Base-by-base conservation (phyloP, 2,888 invertebrate species). In the Alsophila aescularia region DNA sequence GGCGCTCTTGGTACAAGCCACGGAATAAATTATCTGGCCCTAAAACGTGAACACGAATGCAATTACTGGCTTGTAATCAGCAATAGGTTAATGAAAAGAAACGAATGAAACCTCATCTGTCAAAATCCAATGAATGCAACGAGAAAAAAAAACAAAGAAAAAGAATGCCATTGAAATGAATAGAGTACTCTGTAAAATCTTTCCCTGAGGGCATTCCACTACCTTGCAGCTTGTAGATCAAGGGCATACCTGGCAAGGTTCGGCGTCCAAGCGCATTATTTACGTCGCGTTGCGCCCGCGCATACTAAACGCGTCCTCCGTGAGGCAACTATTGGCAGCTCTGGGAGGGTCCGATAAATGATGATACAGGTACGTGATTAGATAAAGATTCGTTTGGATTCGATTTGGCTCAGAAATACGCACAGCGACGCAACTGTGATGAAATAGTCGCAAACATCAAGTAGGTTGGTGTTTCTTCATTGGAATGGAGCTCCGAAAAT, bases 291-390 rank as follows among this genome's bases (percentile, higher is more conserved):
- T 64, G 67, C 72, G 48, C 56, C 10, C 39, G 53, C 67, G 85
- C 82, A 84, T 86, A 85, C 81, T 72, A 85, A 86, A 53, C 24
- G 48, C 77, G 83, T 80, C 84, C 82, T 79, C 71, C 63, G 73
- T 79, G 75, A 66, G 55, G 73, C 73, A 79, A 79, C 69, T 62
- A 56, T 79, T 84, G 83, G 78, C 82, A 79, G 60, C 58, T 36
- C 48, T 47, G 32, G 13, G 21, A 34, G 21, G 16, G 21, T 5
- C 39, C 15, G 43, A 45, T 44, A 53, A 52, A 51, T 50, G 42
- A 50, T 40, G 34, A 32, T 39, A n/a, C n/a, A n/a, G n/a, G 45
- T 50, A 50, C 57, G 55, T 62, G 59, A 40, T 54, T 39, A 9
- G 13, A 35, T 34, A 44, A 6, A 8, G 14, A 40, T 27, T 34